Conservation (phyloP, 1,140 invertebrate species). For the Bactericera cockerelli region DNA sequence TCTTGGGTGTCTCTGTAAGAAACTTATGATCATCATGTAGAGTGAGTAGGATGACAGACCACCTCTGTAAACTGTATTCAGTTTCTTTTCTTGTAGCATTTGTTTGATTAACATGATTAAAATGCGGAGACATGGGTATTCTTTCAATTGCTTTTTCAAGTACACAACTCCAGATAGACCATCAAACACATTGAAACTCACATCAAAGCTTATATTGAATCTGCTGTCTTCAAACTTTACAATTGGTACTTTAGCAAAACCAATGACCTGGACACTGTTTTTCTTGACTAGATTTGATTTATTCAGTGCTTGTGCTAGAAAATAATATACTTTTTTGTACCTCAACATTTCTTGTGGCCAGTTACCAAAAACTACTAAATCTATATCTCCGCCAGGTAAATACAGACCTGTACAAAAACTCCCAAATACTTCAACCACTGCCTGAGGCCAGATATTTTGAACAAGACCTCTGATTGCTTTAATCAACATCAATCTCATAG, state of each 20-base stretch:
- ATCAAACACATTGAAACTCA: neutral
- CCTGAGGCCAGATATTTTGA: conserved; percentile 72
- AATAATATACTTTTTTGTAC: neutral
- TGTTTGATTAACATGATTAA: neutral
- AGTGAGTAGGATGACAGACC: neutral
- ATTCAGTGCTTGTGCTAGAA: neutral
- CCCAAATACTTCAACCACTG: conserved; percentile 87
- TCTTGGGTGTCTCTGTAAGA: neutral
- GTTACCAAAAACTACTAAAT: conserved; percentile 1
- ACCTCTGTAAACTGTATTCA: neutral
- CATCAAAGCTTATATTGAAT: neutral
- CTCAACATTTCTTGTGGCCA: neutral
- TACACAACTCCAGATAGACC: neutral
- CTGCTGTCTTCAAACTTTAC: conserved; percentile 2
- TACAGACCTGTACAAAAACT: conserved; percentile 89
- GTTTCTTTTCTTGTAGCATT: neutral
- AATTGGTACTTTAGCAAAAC: neutral
- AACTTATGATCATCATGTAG: conserved; percentile 5
- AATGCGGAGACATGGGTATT: neutral
- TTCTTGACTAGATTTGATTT: neutral
- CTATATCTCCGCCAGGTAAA: conserved; percentile 40
- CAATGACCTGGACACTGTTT: neutral
- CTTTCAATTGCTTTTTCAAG: neutral
- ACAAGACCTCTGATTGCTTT: conserved; percentile 74
- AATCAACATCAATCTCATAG: conserved; percentile 70